Evolutionary conservation across 1,140 invertebrate genomes (phyloP), one percentile per base, ranked within the genome.

Genomic region (Brachionus asplanchnoidis): DNA sequence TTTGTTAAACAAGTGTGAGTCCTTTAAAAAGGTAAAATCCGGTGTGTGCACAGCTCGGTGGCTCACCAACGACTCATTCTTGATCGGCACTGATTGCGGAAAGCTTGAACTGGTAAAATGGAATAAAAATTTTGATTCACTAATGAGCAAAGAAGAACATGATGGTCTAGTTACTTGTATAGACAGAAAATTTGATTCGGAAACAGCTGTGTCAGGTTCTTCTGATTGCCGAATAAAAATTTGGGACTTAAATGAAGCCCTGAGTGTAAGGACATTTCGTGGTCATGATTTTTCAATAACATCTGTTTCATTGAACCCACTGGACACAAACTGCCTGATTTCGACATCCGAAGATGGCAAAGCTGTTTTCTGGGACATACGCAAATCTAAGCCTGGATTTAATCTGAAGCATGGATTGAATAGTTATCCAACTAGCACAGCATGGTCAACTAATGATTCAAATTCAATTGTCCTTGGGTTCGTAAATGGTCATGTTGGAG

Each of bases 121-220:
- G 20, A 65, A 65, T 46, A 23, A 68, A 28, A 65, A 46, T 11
- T 82, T 65, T 65, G 53, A 82, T 9, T 0, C 23, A 23, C 2
- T 36, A 14, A 82, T 82, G 79, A 42, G 32, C 9, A 82, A 82
- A 65, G 20, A 32, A 32, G 53, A 82, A 65, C 79, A 82, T 28
- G 79, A 82, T 68, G 32, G 79, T 44, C n/a, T 82, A 44, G 36
- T 82, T n/a, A 23, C 42, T 42, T 82, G 79, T 68, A 42, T 82
- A 82, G 65, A 42, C 11, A 23, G n/a, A 65, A 56, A 56, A 80
- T 36, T 53, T 40, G 53, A 65, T 26, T 68, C 53, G 2, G 26
- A 82, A 9, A 23, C 12, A 26, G 79, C 65, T 6, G 12, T 82
- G 14, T 65, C 79, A 11, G 79, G 79, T 46, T 82, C 79, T 26